A percentile compares a stretch with the other conserved stretches of the same genome.
Evolutionary conservation across 37 sponge, comb jelly and placozoan species (phyloP).

Genomic region (Bolinopsis microptera): DNA sequence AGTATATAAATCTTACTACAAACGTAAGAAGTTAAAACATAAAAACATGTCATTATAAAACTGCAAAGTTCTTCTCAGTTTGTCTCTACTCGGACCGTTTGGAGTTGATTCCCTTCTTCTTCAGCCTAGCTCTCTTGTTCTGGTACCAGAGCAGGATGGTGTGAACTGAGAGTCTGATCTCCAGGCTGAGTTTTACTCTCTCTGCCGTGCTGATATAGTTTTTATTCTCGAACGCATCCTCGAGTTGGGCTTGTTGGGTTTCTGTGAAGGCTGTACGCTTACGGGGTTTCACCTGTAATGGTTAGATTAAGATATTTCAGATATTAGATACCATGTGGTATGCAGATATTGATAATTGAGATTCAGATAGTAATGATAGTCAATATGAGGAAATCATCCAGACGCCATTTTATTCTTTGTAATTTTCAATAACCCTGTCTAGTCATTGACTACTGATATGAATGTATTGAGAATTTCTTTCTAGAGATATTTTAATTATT

Average conservation of each 20-base stretch:
- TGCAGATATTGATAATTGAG: neutral
- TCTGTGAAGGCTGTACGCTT: slow-evolving; percentile 65
- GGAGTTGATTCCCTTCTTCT: slow-evolving; percentile 49
- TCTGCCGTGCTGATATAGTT: slow-evolving; percentile 62
- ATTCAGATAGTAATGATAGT: neutral
- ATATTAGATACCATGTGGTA: neutral
- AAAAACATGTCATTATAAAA: neutral
- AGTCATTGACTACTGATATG: too few relatives aligned
- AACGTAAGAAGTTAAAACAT: slow-evolving; percentile 57
- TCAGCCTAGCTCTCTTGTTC: slow-evolving; percentile 59
- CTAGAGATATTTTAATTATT: too few relatives aligned
- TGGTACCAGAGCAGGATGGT: slow-evolving; percentile 65
- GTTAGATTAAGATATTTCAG: neutral
- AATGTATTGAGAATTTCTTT: too few relatives aligned
- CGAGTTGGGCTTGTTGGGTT: slow-evolving; percentile 34
- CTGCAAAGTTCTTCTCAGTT: neutral
- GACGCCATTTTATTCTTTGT: too few relatives aligned
- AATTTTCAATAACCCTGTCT: too few relatives aligned
- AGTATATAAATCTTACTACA: slow-evolving; percentile 28
- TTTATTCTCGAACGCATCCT: slow-evolving; percentile 50
- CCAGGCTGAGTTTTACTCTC: neutral
- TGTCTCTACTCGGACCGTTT: neutral
- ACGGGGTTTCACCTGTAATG: slow-evolving; percentile 17
- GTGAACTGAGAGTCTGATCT: slow-evolving; percentile 49
- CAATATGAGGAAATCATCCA: too few relatives aligned